Percentiles rank a stretch among this genome's conserved stretches.
Conservation (phyloP, 2,797 vertebrate species). For the Perodicticus potto region DNA sequence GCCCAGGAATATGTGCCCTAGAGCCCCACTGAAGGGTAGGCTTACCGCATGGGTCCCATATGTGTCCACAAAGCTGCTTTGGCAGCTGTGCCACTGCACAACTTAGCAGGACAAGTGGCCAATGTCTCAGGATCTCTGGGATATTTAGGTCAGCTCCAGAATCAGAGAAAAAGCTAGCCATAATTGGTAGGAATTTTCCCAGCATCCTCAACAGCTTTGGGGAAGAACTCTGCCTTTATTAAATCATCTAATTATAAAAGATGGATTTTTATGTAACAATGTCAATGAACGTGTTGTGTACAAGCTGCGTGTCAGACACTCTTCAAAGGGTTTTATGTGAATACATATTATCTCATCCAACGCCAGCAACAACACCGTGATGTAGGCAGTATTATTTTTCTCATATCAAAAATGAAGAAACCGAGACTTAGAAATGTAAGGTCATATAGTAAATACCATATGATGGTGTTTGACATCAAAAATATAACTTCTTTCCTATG, state of each 20-base stretch:
- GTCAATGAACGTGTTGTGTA: neutral
- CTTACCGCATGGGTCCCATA: neutral
- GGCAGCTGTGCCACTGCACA: neutral
- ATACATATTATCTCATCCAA: no score
- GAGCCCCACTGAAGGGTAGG: neutral
- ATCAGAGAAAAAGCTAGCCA: neutral
- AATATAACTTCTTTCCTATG: slow-evolving; percentile 88
- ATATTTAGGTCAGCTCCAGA: neutral
- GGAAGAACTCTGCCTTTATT: slow-evolving; percentile 90
- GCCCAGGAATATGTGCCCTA: accelerated
- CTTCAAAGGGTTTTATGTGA: neutral
- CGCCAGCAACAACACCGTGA: no score
- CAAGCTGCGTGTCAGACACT: neutral
- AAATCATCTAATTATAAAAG: slow-evolving; percentile 91
- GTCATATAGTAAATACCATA: slow-evolving; percentile 11
- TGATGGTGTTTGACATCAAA: slow-evolving; percentile 84
- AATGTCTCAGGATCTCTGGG: neutral
- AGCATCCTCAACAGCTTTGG: slow-evolving; percentile 5
- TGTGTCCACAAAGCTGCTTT: neutral
- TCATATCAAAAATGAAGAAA: neutral
- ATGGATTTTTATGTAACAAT: slow-evolving; percentile 86
- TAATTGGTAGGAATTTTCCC: neutral
- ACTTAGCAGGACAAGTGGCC: neutral
- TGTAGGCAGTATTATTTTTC: neutral
- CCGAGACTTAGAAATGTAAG: neutral